Percentiles rank a stretch among this genome's conserved stretches.
Conservation (phyloP, 2,888 invertebrate species). For the Ligdia adustata region DNA sequence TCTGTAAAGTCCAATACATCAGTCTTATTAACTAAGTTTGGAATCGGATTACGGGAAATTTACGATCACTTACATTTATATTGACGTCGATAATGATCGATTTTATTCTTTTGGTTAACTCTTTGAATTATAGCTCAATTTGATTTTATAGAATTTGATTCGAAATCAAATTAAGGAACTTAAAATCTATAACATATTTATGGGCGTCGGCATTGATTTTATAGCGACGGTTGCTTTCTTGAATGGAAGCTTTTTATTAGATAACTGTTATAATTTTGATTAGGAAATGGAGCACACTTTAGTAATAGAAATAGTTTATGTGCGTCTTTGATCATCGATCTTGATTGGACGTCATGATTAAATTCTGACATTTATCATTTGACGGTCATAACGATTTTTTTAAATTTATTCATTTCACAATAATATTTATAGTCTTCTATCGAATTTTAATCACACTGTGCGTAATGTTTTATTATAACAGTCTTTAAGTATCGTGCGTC, state of each 20-base stretch:
- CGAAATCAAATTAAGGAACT: constrained; percentile 17
- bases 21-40: constrained; percentile 3
- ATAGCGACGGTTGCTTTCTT: constrained; percentile 1
- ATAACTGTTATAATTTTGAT: constrained; percentile 14
- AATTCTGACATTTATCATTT: constrained; percentile 3
- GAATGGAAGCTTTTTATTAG: constrained; percentile 15
- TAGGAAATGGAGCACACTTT: constrained; percentile 10
- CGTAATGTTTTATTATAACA: too few relatives aligned
- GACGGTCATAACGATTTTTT: background rate
- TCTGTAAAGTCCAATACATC: too few relatives aligned
- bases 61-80: constrained; percentile 8
- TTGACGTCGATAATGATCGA: constrained; percentile 15
- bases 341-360: background rate
- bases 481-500: too few relatives aligned
- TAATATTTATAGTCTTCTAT: too few relatives aligned
- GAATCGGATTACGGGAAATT: constrained; percentile 8
- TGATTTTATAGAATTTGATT: constrained; percentile 10
- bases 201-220: constrained; percentile 15
- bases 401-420: too few relatives aligned
- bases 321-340: constrained; percentile 2
- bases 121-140: constrained; percentile 6
- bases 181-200: constrained; percentile 18
- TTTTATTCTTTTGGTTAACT: constrained; percentile 7
- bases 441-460: too few relatives aligned
- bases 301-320: background rate